phyloP scores from a whole-genome alignment of 2,797 vertebrate species.

The Eidolon dupreanum region DNA sequence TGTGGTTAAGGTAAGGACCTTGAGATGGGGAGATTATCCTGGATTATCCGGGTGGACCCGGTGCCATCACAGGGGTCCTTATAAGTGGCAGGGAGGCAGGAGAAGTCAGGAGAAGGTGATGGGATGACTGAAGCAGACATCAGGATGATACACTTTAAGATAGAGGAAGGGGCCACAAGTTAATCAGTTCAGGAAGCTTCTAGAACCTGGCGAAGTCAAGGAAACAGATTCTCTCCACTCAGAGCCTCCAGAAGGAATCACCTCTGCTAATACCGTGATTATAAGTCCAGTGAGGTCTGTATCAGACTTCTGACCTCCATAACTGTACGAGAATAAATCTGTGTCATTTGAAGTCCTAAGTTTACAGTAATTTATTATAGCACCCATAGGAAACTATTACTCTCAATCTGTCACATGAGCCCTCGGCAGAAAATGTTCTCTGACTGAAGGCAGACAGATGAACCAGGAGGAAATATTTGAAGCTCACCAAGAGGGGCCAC shows the following conservation, averaged over 20 bases:
- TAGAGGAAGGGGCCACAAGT: neutral
- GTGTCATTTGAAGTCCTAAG: neutral
- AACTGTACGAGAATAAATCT: neutral
- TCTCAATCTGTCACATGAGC: neutral
- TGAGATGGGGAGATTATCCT: neutral
- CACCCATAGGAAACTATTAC: neutral
- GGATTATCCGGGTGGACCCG: neutral
- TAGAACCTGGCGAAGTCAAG: neutral
- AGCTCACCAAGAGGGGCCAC: neutral
- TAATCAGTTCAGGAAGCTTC: neutral
- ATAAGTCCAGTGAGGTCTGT: neutral
- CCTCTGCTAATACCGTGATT: neutral
- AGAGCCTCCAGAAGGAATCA: neutral
- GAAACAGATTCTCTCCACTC: neutral
- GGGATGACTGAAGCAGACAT: neutral
- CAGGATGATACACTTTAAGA: neutral
- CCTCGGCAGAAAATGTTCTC: neutral
- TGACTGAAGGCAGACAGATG: neutral
- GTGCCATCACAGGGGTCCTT: neutral
- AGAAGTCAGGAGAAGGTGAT: neutral
- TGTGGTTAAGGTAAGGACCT: neutral
- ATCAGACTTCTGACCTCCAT: neutral
- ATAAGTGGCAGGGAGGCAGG: neutral
- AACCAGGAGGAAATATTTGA: neutral
- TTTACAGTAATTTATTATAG: neutral